Evolutionary conservation across 2,113 vertebrate genomes (phyloP).

Genomic region (Calyptomena viridis): DNA sequence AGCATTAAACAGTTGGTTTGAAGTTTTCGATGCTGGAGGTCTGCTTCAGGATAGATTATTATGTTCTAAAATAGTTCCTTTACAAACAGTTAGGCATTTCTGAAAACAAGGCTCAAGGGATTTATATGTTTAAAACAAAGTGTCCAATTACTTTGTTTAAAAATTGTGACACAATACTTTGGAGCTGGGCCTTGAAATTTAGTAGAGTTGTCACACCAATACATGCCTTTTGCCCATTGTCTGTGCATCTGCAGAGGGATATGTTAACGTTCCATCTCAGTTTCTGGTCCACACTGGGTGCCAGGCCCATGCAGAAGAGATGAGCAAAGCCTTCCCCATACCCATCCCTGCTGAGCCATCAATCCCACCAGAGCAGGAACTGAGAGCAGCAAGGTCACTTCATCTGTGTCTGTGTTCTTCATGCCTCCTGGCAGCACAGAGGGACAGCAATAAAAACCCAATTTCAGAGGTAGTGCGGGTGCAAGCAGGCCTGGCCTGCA

Average conservation of each 20-base stretch:
- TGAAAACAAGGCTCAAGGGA: neutral
- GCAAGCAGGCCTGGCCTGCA: neutral
- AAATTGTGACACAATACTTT: neutral
- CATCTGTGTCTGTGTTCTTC: neutral
- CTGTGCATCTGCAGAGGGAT: neutral
- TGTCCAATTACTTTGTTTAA: neutral
- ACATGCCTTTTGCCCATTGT: neutral
- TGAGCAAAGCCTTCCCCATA: neutral
- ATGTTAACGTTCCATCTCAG: neutral
- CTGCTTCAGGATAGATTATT: neutral
- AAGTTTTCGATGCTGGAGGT: neutral
- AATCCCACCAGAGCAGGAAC: neutral
- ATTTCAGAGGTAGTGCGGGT: neutral
- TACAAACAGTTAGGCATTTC: neutral
- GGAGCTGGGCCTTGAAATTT: neutral
- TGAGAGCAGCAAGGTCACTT: neutral
- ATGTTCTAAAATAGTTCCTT: neutral
- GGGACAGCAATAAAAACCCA: neutral
- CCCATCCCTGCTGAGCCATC: neutral
- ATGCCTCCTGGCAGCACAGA: neutral
- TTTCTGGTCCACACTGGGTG: rapidly evolving
- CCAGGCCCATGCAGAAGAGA: neutral
- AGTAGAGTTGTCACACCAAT: neutral
- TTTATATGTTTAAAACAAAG: neutral
- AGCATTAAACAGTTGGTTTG: neutral